Conservation (phyloP, 2,113 vertebrate species). For the Cebidichthys violaceus region DNA sequence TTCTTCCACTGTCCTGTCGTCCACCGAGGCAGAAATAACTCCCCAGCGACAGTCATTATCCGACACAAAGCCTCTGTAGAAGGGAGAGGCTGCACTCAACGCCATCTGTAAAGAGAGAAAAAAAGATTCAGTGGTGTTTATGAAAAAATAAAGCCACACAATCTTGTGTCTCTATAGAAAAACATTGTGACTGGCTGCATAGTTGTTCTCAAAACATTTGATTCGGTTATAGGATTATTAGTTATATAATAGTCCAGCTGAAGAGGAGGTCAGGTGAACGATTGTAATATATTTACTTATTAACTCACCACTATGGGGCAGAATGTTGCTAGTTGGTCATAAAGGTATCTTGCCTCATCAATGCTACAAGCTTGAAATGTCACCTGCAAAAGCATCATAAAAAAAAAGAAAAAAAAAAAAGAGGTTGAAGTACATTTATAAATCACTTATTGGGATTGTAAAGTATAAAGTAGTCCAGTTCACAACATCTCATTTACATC, state of each 20-base stretch:
- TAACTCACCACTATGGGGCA: conserved; percentile 96
- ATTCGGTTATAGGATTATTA: background rate
- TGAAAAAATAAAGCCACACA: background rate
- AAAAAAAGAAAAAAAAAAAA: conserved; percentile 51
- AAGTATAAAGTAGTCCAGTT: background rate
- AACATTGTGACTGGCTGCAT: background rate
- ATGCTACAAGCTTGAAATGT: conserved; percentile 99
- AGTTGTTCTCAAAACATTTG: background rate
- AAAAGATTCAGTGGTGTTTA: background rate
- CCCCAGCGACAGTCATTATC: conserved; percentile 99
- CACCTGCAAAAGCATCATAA: conserved; percentile 84
- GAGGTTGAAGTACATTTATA: conserved; percentile 67
- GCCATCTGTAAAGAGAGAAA: conserved; percentile 90
- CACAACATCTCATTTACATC: background rate
- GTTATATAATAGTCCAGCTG: background rate
- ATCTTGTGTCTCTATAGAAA: background rate
- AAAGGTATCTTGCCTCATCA: conserved; percentile 95
- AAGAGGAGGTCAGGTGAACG: conserved; percentile 7
- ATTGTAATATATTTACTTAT: conserved; percentile 15
- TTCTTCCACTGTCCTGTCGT: conserved; percentile 95
- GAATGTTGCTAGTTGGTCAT: conserved; percentile 97
- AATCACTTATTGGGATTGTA: conserved; percentile 55
- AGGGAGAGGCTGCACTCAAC: conserved; percentile 94
- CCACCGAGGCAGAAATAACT: conserved; percentile 97
- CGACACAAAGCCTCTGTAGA: conserved; percentile 96